Base-by-base conservation (phyloP, 2,113 vertebrate genomes). In the Channa argus region DNA sequence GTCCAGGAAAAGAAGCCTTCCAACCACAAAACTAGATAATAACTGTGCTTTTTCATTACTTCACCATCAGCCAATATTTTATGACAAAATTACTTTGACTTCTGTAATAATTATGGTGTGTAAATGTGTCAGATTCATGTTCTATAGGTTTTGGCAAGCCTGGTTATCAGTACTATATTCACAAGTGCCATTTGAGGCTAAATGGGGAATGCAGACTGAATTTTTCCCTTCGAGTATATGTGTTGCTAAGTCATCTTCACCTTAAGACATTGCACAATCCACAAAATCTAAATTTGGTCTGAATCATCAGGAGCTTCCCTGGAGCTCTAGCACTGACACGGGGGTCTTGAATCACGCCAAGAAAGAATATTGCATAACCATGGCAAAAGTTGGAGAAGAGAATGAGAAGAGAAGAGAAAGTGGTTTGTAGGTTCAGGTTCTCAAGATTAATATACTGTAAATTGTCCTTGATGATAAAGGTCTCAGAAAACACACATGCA, bases 351-450 rank as follows among this genome's bases (percentile, higher is more conserved):
- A 58, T 45, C 15, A 55, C 8, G 74, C 71, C 63, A 80, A 62
- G 63, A 61, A 56, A 77, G 63, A 71, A 54, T 64, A 71, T 85
- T 91, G 73, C 79, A 62, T 74, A 84, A 86, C 51, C 1, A 33
- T 3, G 0, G 56, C 44, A 74, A 77, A 80, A 36, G 61, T 68
- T 74, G 8, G 54, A 59, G 4, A 60, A 39, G 3, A 58, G 39
- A 24, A 45, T 38, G 70, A 41, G 46, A 47, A n/a, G 62, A 51
- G 34, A 52, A 72, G 33, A 24, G 7, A 55, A 51, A 34, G 50
- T 39, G 47, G 63, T 12, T 77, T 11, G 38, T 39, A 11, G 53
- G 64, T 47, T 74, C 36, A 65, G 59, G 36, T 49, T 41, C 2
- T 70, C 15, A 12, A 45, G 1, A 78, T 50, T 50, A 44, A 82